A percentile compares a stretch with the other conserved stretches of the same genome.
Conservation (phyloP, 2,888 invertebrate genomes). For the Julus scandinavius region DNA sequence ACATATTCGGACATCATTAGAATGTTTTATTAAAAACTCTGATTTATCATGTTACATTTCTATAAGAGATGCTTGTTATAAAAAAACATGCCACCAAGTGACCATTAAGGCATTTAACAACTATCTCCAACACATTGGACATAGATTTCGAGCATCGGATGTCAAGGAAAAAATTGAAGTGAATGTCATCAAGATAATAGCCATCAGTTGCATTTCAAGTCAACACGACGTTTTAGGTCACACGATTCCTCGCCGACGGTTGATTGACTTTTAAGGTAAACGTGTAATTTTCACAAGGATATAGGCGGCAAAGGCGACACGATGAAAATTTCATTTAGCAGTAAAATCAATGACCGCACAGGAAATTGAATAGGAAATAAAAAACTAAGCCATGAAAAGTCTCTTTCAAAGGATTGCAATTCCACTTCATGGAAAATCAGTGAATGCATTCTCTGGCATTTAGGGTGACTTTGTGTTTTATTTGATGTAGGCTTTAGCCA, state of each 20-base stretch:
- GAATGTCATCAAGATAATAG: neutral
- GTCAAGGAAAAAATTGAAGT: neutral
- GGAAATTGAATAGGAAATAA: slow-evolving; percentile 42
- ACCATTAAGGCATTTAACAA: neutral
- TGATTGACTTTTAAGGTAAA: slow-evolving; percentile 13
- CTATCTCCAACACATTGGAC: neutral
- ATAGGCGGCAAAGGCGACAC: neutral
- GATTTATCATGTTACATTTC: no score
- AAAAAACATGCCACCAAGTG: no score
- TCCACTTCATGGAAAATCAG: slow-evolving; percentile 22
- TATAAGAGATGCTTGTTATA: no score
- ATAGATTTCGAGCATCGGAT: neutral
- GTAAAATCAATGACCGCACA: slow-evolving; percentile 42
- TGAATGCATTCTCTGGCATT: neutral
- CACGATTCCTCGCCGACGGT: neutral
- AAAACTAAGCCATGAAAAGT: slow-evolving; percentile 30
- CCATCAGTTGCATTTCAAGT: neutral
- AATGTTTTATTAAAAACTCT: no score
- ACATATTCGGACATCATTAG: no score
- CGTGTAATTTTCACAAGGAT: slow-evolving; percentile 29
- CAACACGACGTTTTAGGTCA: neutral
- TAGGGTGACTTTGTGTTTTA: neutral
- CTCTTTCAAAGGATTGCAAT: neutral
- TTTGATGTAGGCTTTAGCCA: neutral
- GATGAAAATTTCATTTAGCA: slow-evolving; percentile 35